A percentile compares a stretch with the other conserved stretches of the same genome.
phyloP scores from a whole-genome alignment of 2,797 vertebrate species.

The Aplochiton taeniatus region DNA sequence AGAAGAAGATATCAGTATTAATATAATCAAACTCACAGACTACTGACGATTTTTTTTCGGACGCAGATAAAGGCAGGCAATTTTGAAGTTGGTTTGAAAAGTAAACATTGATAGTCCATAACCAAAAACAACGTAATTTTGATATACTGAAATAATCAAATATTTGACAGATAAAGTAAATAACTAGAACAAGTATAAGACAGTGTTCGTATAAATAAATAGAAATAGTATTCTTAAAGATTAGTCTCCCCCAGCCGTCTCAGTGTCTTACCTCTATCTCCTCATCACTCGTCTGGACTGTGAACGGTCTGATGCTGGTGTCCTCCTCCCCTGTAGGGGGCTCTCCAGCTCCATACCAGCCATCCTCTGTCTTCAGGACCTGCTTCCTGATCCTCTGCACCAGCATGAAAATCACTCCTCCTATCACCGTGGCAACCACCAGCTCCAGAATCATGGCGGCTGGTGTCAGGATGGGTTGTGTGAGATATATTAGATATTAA shows the following conservation, averaged over 20 bases:
- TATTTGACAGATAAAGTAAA: too few relatives aligned
- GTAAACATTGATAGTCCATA: too few relatives aligned
- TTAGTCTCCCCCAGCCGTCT: not conserved
- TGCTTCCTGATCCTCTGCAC: slow-evolving; percentile 65
- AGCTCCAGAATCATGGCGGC: slow-evolving; percentile 67
- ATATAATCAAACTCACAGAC: too few relatives aligned
- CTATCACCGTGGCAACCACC: slow-evolving; percentile 65
- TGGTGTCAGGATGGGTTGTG: not conserved
- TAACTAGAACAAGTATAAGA: too few relatives aligned
- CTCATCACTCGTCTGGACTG: slow-evolving; percentile 73
- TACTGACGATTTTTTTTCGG: too few relatives aligned
- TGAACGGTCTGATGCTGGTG: slow-evolving; percentile 75
- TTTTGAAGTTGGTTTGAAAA: too few relatives aligned
- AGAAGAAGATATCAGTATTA: too few relatives aligned
- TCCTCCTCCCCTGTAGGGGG: slow-evolving; percentile 56
- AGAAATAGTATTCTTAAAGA: not conserved
- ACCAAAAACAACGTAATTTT: too few relatives aligned
- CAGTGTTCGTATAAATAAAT: not conserved
- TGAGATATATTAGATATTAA: not conserved
- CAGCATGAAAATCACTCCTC: slow-evolving; percentile 71
- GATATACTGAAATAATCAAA: too few relatives aligned
- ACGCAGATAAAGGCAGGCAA: too few relatives aligned
- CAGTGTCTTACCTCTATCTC: slow-evolving; percentile 81
- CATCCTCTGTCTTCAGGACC: slow-evolving; percentile 76
- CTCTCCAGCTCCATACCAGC: slow-evolving; percentile 84